These are phyloP conservation scores for Sebastes glaucus DNA, from an alignment of 2,797 vertebrate species.

Conservation along the genomic window DNA sequence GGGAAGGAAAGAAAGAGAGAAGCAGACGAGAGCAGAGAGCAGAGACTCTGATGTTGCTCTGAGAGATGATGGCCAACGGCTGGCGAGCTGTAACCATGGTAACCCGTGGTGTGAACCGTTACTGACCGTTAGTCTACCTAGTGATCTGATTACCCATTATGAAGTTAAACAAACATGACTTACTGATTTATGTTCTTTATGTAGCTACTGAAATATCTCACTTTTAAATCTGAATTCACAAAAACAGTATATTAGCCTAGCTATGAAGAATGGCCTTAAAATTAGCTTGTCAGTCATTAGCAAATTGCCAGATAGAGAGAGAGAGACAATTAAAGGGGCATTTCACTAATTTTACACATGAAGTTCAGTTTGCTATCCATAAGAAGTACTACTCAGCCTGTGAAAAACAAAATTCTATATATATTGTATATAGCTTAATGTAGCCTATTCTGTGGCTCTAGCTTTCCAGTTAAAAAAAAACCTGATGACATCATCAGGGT, in stretches of 20 bases:
- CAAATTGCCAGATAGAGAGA: neutral
- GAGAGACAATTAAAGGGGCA: neutral
- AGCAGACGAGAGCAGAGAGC: constrained; percentile 7
- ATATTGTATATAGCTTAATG: too few relatives aligned
- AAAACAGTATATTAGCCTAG: neutral
- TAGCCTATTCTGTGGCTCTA: neutral
- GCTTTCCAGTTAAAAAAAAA: neutral
- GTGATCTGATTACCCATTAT: neutral
- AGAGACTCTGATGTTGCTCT: constrained; percentile 20
- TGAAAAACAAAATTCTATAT: too few relatives aligned
- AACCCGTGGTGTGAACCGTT: neutral
- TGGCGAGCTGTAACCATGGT: neutral
- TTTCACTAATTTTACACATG: neutral
- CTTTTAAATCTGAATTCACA: neutral
- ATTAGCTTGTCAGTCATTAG: neutral
- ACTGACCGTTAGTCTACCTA: neutral
- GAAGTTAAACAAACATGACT: neutral
- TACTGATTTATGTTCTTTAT: neutral
- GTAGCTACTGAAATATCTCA: neutral
- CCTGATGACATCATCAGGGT: neutral
- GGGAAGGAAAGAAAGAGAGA: neutral
- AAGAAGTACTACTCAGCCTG: neutral
- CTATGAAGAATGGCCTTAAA: neutral
- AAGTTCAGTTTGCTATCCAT: neutral
- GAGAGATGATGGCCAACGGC: neutral